Evolutionary conservation across 2,113 vertebrate species (phyloP).

Genomic region (Tricholaema leucomelas): DNA sequence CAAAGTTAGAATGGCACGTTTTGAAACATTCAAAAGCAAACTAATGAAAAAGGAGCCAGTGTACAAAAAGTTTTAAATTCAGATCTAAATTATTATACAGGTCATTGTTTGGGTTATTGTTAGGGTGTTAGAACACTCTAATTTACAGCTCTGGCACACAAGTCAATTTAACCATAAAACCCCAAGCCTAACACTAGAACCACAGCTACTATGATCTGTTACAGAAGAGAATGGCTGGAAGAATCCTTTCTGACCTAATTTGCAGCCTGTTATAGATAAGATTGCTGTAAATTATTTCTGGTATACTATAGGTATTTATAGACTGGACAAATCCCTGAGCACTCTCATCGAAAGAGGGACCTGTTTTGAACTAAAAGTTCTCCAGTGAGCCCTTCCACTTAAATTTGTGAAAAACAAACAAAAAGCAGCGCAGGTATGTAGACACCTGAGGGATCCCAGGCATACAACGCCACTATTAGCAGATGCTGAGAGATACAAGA

Average conservation of each 20-base stretch:
- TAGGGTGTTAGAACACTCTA: too few relatives aligned
- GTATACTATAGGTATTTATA: background rate
- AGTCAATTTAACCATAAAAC: background rate
- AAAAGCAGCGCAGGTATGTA: background rate
- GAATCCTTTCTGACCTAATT: background rate
- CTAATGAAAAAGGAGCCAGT: background rate
- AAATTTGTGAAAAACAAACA: background rate
- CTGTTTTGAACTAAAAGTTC: background rate
- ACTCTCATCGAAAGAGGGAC: background rate
- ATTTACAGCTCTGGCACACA: background rate
- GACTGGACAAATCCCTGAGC: background rate
- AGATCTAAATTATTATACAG: background rate
- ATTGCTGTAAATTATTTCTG: background rate
- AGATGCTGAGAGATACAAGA: background rate
- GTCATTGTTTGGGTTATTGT: background rate
- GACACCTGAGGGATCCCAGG: background rate
- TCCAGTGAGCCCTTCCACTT: background rate
- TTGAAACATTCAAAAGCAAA: background rate
- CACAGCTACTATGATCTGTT: background rate
- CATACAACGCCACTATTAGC: background rate
- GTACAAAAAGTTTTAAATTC: background rate
- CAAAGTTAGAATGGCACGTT: background rate
- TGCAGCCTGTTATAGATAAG: background rate
- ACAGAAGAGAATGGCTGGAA: background rate
- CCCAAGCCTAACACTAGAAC: background rate